Conservation (phyloP, 2,888 invertebrate genomes). For the Antheraea assamensis region DNA sequence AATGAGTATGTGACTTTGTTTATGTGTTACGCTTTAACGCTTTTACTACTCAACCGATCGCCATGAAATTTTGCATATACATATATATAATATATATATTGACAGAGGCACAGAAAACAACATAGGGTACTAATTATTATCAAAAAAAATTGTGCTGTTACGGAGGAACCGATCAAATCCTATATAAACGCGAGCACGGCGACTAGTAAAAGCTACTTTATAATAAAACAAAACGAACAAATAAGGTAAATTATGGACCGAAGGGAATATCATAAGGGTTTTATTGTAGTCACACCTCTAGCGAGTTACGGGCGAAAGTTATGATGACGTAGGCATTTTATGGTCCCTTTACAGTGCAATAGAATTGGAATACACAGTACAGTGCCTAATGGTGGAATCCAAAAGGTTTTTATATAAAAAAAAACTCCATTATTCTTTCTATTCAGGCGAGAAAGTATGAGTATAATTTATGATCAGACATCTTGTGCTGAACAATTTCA, state of each 20-base stretch:
- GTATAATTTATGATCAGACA: constrained; percentile 62
- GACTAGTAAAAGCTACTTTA: no score
- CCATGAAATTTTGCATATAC: no score
- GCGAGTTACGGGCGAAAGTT: constrained; percentile 34
- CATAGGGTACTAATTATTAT: no score
- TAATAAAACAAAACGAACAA: not conserved
- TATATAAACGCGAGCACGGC: no score
- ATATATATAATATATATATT: no score
- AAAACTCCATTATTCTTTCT: constrained; percentile 49
- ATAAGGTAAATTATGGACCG: not conserved
- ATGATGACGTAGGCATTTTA: constrained; percentile 52
- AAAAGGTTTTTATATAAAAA: constrained; percentile 59
- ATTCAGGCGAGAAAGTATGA: constrained; percentile 60
- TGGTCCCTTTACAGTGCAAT: constrained; percentile 53
- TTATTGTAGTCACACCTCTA: not conserved
- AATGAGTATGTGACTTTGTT: no score
- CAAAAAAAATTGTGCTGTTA: no score
- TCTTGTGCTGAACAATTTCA: constrained; percentile 31
- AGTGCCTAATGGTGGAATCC: constrained; percentile 48
- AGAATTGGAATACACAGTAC: constrained; percentile 58
- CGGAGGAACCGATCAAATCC: no score
- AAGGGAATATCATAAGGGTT: no score
- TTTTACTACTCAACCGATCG: no score
- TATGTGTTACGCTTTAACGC: no score
- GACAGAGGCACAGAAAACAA: no score